A percentile compares a stretch with the other conserved stretches of the same genome.
These are phyloP conservation scores for Sapayoa aenigma DNA, from an alignment of 2,113 vertebrate genomes.

Conservation along the genomic window DNA sequence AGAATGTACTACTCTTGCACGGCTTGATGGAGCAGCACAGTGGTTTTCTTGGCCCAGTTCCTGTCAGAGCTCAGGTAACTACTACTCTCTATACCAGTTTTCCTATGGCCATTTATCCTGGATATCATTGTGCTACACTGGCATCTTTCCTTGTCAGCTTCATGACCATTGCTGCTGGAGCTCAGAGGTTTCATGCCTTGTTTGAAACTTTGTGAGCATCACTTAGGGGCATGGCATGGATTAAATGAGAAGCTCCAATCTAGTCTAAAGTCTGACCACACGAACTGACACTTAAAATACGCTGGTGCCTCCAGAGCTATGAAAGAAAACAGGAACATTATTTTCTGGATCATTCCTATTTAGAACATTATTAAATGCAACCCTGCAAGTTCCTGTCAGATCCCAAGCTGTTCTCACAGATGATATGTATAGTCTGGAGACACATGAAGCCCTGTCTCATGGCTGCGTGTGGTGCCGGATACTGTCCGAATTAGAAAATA, in stretches of 20 bases:
- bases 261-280: not conserved
- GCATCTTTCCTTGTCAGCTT: not conserved
- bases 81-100: not conserved
- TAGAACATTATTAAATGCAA: not conserved
- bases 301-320: not conserved
- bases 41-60: not conserved
- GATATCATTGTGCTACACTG: not conserved
- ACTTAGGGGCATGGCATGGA: not conserved
- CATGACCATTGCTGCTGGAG: not conserved
- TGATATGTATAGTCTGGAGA: not conserved
- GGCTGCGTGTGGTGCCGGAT: not conserved
- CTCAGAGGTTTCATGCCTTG: not conserved
- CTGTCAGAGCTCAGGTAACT: not conserved
- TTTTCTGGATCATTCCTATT: not conserved
- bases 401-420: not conserved
- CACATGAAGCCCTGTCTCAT: fast-evolving
- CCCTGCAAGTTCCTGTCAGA: not conserved
- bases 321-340: not conserved
- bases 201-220: not conserved
- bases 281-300: not conserved
- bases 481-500: not conserved
- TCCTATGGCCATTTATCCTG: not conserved
- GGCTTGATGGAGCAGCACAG: not conserved
- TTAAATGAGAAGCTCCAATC: not conserved
- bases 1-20: not conserved